These are phyloP conservation scores for Rhegmatorhina hoffmannsi DNA, from an alignment of 2,113 vertebrate genomes.

Conservation along the genomic window DNA sequence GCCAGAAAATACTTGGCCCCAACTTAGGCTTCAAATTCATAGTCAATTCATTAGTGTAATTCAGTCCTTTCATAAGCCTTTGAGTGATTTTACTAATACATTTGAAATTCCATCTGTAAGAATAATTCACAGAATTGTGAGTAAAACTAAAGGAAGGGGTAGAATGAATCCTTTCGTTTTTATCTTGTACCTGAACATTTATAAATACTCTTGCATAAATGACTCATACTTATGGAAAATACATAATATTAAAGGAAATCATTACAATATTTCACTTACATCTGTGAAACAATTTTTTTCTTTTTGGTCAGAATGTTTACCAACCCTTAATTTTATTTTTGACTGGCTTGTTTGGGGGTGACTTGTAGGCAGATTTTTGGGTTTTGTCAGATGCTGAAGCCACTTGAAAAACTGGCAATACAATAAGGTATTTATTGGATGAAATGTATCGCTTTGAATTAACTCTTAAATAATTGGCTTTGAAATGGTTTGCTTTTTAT, in stretches of 20 bases:
- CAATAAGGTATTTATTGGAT: background rate
- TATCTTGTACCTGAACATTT: conserved; percentile 61
- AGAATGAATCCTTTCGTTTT: conserved; percentile 72
- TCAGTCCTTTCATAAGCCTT: conserved; percentile 69
- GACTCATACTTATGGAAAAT: conserved; percentile 57
- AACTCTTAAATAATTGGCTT: background rate
- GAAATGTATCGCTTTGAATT: background rate
- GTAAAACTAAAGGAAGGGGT: conserved; percentile 70
- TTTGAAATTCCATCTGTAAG: conserved; percentile 74
- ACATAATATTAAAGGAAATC: conserved; percentile 49
- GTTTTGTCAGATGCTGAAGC: background rate
- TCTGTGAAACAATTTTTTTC: conserved; percentile 4
- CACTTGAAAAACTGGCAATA: background rate
- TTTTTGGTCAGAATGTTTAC: conserved; percentile 10
- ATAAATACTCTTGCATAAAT: conserved; percentile 56
- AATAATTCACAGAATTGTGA: conserved; percentile 70
- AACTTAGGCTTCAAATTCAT: conserved; percentile 74
- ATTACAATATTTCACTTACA: background rate
- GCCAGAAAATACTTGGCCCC: conserved; percentile 80
- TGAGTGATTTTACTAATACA: conserved; percentile 71
- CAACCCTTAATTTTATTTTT: conserved; percentile 17
- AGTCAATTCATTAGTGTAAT: conserved; percentile 80
- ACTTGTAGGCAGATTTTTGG: background rate
- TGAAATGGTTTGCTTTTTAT: background rate
- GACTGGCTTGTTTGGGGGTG: background rate